phyloP scores from a whole-genome alignment of 1,140 invertebrate genomes.

The Pseudomyrmex cubaensis region DNA sequence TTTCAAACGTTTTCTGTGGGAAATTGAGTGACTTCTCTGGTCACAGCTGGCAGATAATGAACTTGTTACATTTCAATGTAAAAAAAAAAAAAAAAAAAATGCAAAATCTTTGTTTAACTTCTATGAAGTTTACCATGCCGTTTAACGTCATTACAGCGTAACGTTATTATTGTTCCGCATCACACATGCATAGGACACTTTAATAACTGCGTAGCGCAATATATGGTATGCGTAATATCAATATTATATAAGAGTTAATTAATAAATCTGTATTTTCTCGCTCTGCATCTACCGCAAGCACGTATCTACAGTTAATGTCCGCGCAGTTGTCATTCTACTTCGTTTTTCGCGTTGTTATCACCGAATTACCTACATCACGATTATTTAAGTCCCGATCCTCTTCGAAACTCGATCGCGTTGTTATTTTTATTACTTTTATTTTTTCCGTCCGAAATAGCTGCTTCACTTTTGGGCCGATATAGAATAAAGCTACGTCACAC shows the following conservation, averaged over 20 bases:
- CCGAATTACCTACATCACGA: no score
- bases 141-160: neutral
- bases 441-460: no score
- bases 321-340: no score
- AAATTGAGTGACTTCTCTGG: slow-evolving; percentile 15
- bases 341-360: no score
- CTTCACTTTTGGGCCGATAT: no score
- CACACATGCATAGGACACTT: neutral
- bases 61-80: slow-evolving; percentile 46
- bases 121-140: neutral
- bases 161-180: neutral
- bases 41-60: slow-evolving; percentile 24
- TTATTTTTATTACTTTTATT: no score
- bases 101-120: slow-evolving; percentile 14
- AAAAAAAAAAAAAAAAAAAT: neutral
- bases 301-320: neutral
- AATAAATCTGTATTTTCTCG: neutral
- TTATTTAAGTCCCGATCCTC: no score
- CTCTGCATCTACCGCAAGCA: neutral
- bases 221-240: no score
- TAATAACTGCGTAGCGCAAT: no score
- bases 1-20: slow-evolving; percentile 2
- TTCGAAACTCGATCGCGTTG: no score
- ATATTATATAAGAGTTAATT: no score
- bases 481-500: no score